These are phyloP conservation scores for Engystomops pustulosus DNA, from an alignment of 2,113 vertebrate species.

Conservation along the genomic window DNA sequence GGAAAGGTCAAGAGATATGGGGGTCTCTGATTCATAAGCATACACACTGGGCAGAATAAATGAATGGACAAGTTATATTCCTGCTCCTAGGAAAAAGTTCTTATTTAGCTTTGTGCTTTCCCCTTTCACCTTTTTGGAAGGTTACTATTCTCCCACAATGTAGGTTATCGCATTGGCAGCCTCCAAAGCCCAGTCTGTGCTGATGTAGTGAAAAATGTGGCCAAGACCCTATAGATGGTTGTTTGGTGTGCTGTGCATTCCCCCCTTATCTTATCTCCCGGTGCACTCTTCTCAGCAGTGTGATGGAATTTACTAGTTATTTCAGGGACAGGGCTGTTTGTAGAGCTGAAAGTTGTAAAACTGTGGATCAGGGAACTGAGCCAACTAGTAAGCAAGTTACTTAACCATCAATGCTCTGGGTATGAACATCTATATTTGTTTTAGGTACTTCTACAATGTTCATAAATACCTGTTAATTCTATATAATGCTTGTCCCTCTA, in stretches of 20 bases:
- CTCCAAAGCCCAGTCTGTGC: not conserved
- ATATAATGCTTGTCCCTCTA: not conserved
- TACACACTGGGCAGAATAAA: not conserved
- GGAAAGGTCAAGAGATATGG: not conserved
- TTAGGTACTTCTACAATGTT: not conserved
- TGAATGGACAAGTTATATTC: too few relatives aligned
- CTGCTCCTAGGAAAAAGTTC: too few relatives aligned
- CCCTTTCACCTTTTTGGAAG: not conserved
- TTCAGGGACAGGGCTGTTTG: slow-evolving; percentile 51
- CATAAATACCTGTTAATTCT: not conserved
- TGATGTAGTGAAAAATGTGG: slow-evolving; percentile 30
- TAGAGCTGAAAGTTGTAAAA: slow-evolving; percentile 54
- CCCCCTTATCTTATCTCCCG: slow-evolving; percentile 54
- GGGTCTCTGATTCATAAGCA: not conserved
- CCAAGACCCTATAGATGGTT: slow-evolving; percentile 1
- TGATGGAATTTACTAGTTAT: slow-evolving; percentile 54
- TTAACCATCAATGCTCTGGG: slow-evolving; percentile 4
- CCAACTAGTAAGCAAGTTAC: not conserved
- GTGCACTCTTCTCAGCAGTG: slow-evolving; percentile 46
- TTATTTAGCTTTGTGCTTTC: not conserved
- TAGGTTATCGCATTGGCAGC: slow-evolving; percentile 8
- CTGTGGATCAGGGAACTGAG: slow-evolving; percentile 10
- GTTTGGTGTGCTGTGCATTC: slow-evolving; percentile 32
- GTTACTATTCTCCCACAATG: not conserved
- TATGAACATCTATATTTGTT: not conserved